A percentile compares a stretch with the other conserved stretches of the same genome.
Conservation (phyloP, 35 echinoderm and acorn worm genomes). For the Ophioderma brevispina region DNA sequence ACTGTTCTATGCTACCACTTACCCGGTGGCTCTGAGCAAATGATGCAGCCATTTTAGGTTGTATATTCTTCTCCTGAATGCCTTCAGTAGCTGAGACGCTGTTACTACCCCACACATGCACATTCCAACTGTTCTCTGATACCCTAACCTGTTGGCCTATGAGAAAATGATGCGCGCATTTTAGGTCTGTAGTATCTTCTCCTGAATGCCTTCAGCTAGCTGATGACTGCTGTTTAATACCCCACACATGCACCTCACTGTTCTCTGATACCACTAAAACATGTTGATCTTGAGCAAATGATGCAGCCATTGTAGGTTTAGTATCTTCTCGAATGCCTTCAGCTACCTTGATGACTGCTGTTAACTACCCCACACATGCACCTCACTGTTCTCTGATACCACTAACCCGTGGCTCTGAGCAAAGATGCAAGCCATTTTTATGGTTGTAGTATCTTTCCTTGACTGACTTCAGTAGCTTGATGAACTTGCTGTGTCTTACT, state of each 20-base stretch:
- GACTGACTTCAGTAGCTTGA: too few relatives aligned
- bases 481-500: too few relatives aligned
- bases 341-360: slow-evolving; percentile 96
- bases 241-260: slow-evolving; percentile 99
- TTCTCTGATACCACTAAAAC: slow-evolving; percentile 95
- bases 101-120: too few relatives aligned
- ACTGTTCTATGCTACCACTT: slow-evolving; percentile 91
- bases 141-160: slow-evolving; percentile 81
- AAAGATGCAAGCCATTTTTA: too few relatives aligned
- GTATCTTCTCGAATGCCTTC: slow-evolving; percentile 96
- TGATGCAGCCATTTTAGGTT: too few relatives aligned
- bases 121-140: too few relatives aligned
- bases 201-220: slow-evolving; percentile 96
- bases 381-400: slow-evolving; percentile 97
- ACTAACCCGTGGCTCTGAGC: too few relatives aligned
- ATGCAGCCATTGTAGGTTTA: slow-evolving; percentile 77
- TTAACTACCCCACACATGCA: slow-evolving; percentile 99
- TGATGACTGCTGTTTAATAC: slow-evolving; percentile 98
- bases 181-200: slow-evolving; percentile 95
- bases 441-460: too few relatives aligned
- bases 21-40: too few relatives aligned
- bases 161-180: slow-evolving; percentile 74
- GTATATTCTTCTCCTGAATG: too few relatives aligned
- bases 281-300: slow-evolving; percentile 94
- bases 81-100: too few relatives aligned